phyloP scores from a whole-genome alignment of 2,888 invertebrate species.

The Candidula unifasciata region DNA sequence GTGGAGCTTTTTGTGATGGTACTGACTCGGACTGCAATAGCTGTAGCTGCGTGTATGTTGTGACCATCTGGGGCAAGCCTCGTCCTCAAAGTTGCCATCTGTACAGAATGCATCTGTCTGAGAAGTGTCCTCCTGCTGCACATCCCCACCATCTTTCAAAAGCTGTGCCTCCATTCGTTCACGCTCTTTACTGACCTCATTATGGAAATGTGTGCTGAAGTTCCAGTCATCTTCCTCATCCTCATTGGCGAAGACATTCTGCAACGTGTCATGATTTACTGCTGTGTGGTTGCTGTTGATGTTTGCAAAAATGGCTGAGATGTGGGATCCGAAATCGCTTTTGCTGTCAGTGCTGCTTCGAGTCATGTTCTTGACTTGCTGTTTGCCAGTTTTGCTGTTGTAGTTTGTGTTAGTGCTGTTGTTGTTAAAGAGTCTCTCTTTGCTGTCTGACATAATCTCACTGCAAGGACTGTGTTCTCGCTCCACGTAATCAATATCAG shows the following conservation, averaged over 20 bases:
- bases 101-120: not conserved
- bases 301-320: not conserved
- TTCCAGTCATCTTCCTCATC: constrained; percentile 44
- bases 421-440: constrained; percentile 47
- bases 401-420: constrained; percentile 38
- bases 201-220: constrained; percentile 40
- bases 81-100: not conserved
- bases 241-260: not conserved
- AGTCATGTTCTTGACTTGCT: not conserved
- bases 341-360: not conserved
- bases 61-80: not conserved
- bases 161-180: constrained; percentile 45
- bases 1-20: constrained; percentile 52
- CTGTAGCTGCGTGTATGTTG: constrained; percentile 26
- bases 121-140: not conserved
- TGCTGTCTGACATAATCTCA: constrained; percentile 36
- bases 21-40: constrained; percentile 29
- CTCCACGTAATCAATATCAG: constrained; percentile 45
- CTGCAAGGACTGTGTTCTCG: constrained; percentile 49
- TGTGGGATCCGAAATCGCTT: not conserved
- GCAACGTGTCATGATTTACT: not conserved
- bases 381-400: not conserved
- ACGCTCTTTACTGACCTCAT: constrained; percentile 30
- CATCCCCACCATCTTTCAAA: constrained; percentile 24
- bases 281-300: not conserved